A percentile compares a stretch with the other conserved stretches of the same genome.
Evolutionary conservation across 2,797 vertebrate genomes (phyloP).

Genomic region (Cephalopachus bancanus): DNA sequence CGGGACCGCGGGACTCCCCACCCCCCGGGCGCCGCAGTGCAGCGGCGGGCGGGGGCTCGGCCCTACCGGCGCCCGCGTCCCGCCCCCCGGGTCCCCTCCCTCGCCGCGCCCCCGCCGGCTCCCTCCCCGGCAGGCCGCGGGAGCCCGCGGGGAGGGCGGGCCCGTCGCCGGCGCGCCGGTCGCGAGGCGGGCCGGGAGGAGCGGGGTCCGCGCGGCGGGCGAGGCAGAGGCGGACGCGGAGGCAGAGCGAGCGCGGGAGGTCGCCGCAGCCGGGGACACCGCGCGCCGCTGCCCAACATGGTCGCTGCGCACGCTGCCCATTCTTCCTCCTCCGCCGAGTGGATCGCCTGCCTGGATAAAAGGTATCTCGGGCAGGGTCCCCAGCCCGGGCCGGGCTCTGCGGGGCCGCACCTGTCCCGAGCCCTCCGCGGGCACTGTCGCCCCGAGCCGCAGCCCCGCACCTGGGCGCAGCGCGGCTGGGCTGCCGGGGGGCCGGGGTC

Average conservation of each 20-base stretch:
- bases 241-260: slow-evolving; percentile 67
- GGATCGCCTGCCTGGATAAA: slow-evolving; percentile 98
- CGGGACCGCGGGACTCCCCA: slow-evolving; percentile 69
- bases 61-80: neutral
- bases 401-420: neutral
- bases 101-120: neutral
- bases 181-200: neutral
- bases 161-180: neutral
- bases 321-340: slow-evolving; percentile 94
- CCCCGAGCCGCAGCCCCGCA: neutral
- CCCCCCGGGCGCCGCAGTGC: slow-evolving; percentile 78
- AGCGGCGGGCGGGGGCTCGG: slow-evolving; percentile 40
- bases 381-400: neutral
- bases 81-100: slow-evolving; percentile 48
- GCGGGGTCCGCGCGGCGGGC: slow-evolving; percentile 17
- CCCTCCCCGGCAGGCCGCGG: slow-evolving; percentile 18
- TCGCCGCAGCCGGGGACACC: slow-evolving; percentile 68
- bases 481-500: neutral
- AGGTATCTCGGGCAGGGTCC: slow-evolving; percentile 89
- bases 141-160: slow-evolving; percentile 48
- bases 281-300: slow-evolving; percentile 91
- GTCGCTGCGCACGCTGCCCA: slow-evolving; percentile 95
- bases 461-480: neutral
- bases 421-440: neutral
- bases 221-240: slow-evolving; percentile 38